Evolutionary conservation across 2,797 vertebrate genomes (phyloP).

Genomic region (Chiloscyllium punctatum): DNA sequence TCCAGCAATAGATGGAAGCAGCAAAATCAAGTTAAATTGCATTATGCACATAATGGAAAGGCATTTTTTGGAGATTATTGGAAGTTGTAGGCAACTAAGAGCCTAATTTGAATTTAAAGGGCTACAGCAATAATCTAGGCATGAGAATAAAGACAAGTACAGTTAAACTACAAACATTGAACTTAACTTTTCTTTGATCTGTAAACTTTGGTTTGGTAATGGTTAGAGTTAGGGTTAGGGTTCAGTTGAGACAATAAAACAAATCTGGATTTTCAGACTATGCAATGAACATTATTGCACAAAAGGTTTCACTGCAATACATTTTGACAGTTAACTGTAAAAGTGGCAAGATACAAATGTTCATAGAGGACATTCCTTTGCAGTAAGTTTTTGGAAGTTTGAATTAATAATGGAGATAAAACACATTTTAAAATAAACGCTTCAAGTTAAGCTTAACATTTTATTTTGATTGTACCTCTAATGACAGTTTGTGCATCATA

Average conservation of each 20-base stretch:
- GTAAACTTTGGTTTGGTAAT: not conserved
- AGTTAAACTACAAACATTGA: not conserved
- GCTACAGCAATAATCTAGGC: not conserved
- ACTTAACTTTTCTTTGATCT: not conserved
- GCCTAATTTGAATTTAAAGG: not conserved
- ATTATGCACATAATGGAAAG: not conserved
- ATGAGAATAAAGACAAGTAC: not conserved
- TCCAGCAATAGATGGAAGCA: not conserved
- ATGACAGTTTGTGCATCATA: not conserved
- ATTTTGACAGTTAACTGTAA: not conserved
- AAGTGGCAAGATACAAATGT: not conserved
- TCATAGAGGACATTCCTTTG: not conserved
- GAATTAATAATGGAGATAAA: not conserved
- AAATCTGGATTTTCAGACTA: not conserved
- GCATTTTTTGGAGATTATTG: not conserved
- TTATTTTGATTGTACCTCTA: not conserved
- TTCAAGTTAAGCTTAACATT: not conserved
- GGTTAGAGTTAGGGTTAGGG: too few species aligned
- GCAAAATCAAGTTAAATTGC: not conserved
- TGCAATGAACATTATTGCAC: not conserved
- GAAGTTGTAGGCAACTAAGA: not conserved
- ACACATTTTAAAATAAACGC: not conserved
- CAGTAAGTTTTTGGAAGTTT: not conserved
- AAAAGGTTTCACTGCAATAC: not conserved
- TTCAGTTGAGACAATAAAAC: not conserved